Evolutionary conservation across 2,888 invertebrate species (phyloP).

Genomic region (Hyposoter didymator): DNA sequence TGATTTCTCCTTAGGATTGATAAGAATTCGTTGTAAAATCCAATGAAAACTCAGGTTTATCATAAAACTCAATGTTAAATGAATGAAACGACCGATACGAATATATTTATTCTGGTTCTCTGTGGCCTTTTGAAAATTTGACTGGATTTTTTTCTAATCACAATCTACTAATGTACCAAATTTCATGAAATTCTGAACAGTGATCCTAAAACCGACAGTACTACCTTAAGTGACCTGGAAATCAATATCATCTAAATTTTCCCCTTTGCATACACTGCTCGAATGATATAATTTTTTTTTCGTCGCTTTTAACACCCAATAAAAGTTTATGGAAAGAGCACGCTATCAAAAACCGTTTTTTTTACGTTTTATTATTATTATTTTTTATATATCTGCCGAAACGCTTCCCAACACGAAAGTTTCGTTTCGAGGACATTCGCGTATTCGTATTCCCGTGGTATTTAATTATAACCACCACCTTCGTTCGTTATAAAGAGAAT

Average conservation of each 20-base stretch:
- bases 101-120: no score
- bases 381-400: background rate
- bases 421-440: background rate
- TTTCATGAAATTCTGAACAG: no score
- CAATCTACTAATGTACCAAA: no score
- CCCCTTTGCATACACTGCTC: background rate
- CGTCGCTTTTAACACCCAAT: background rate
- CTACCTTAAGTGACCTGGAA: background rate
- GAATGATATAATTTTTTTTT: background rate
- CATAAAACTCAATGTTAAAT: no score
- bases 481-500: slow-evolving; percentile 8
- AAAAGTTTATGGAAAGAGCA: background rate
- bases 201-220: no score
- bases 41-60: no score
- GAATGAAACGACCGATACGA: no score
- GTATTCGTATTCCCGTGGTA: background rate
- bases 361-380: background rate
- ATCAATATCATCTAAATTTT: background rate
- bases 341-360: background rate
- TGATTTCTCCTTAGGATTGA: no score
- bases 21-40: no score
- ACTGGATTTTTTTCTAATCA: no score
- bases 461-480: slow-evolving; percentile 13
- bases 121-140: no score
- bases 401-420: background rate